Evolutionary conservation across 1,140 invertebrate species (phyloP), one percentile per base, ranked within the genome.

Genomic region (Rhopalosiphum maidis): DNA sequence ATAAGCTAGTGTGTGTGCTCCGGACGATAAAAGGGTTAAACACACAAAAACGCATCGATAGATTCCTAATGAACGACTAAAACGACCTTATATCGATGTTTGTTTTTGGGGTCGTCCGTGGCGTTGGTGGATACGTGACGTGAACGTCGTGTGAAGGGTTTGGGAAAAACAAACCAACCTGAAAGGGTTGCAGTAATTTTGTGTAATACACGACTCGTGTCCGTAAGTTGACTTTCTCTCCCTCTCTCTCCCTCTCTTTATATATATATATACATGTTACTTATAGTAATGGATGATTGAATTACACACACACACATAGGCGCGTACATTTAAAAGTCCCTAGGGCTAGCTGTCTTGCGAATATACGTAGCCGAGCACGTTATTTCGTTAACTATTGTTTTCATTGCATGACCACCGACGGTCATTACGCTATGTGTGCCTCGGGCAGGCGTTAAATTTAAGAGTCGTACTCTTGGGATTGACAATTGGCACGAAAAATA

Each of bases 141-240:
- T 87, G 88, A 35, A 60, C 41, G 54, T 41, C 88, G 37, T 90
- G 51, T 77, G 90, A 86, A 60, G 93, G 85, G 91, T 35, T 85
- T 15, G 51, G n/a, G 82, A 35, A 82, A 82, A 83, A 91, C 68
- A 83, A 91, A 91, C 43, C 48, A 8, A 55, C 46, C 41, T 43
- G 46, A 92, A 92, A 92, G 90, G 90, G 68, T 92, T 92, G 90
- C 11, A 22, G 37, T 93, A 93, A 93, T 93, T 93, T 93, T 51
- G 37, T 85, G 82, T 85, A 85, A 85, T 83, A 92, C 82, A 82
- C 35, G 82, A 37, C n/a, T 83, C 51, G 88, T 90, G 35, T 51
- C 5, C 46, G 90, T 91, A 82, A 91, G 90, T 91, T 91, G 90
- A 91, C 90, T 91, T 91, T 46, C 46, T 46, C 23, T 46, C 25